Percentiles rank a stretch among this genome's conserved stretches.
Conservation (phyloP, 2,888 invertebrate genomes). For the Nomada flava region DNA sequence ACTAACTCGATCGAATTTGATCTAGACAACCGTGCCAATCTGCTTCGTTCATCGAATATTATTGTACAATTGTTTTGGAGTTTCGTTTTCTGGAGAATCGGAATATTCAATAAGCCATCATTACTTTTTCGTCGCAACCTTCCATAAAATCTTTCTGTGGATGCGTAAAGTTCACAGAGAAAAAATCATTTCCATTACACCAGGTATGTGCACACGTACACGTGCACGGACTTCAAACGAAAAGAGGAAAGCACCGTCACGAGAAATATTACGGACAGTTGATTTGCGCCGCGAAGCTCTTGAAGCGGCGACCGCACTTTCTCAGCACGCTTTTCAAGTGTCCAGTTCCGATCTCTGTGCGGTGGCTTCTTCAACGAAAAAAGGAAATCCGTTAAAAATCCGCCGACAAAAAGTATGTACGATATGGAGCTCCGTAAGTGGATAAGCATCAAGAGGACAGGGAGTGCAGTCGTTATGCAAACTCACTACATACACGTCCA, state of each 20-base stretch:
- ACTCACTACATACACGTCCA: constrained; percentile 23
- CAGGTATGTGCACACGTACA: too few relatives aligned
- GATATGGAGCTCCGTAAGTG: constrained; percentile 45
- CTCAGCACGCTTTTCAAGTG: constrained; percentile 9
- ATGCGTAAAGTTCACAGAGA: too few relatives aligned
- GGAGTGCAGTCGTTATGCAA: constrained; percentile 54
- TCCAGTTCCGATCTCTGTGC: constrained; percentile 17
- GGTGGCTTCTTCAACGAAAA: constrained; percentile 23
- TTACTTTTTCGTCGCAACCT: too few relatives aligned
- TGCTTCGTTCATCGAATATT: too few relatives aligned
- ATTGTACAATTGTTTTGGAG: too few relatives aligned
- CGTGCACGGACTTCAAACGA: too few relatives aligned
- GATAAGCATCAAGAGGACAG: constrained; percentile 47
- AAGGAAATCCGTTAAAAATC: constrained; percentile 37
- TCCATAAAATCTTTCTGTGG: too few relatives aligned
- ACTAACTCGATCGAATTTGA: not conserved
- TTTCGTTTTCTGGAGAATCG: too few relatives aligned
- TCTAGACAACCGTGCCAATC: not conserved
- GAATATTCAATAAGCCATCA: too few relatives aligned
- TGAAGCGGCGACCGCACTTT: constrained; percentile 4
- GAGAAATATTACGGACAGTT: constrained; percentile 24
- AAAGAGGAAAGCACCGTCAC: not conserved
- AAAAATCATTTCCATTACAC: too few relatives aligned
- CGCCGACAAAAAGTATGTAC: constrained; percentile 34
- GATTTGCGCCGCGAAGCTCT: constrained; percentile 2